Percentiles rank a stretch among this genome's conserved stretches.
Conservation (phyloP, 2,888 invertebrate species). For the Lathronympha strigana region DNA sequence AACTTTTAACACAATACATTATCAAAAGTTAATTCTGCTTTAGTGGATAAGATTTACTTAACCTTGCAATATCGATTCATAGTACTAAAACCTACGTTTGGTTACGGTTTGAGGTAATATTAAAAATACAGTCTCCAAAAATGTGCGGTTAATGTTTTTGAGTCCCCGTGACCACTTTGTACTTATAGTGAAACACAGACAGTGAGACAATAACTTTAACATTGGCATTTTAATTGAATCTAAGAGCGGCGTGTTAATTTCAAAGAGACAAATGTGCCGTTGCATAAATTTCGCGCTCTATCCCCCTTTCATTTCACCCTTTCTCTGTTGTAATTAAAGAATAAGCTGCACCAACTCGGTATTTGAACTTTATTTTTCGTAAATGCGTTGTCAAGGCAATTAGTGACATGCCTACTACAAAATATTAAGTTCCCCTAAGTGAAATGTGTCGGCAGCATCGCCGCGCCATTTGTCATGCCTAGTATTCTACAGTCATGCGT, state of each 20-base stretch:
- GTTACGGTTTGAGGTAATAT: too few species aligned
- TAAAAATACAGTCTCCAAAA: too few species aligned
- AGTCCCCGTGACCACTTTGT: neutral
- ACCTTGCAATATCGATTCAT: too few species aligned
- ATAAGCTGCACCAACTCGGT: slow-evolving; percentile 51
- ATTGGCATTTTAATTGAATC: slow-evolving; percentile 37
- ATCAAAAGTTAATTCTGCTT: too few species aligned
- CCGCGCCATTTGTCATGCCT: slow-evolving; percentile 62
- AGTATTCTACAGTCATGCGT: slow-evolving; percentile 55
- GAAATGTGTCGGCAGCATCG: slow-evolving; percentile 60
- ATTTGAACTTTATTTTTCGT: slow-evolving; percentile 54
- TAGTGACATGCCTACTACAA: slow-evolving; percentile 69
- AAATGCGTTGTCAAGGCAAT: slow-evolving; percentile 64
- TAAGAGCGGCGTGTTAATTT: slow-evolving; percentile 34
- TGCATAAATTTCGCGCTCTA: slow-evolving; percentile 48
- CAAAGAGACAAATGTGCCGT: slow-evolving; percentile 46
- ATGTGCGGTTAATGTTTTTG: too few species aligned
- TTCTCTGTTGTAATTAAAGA: slow-evolving; percentile 57
- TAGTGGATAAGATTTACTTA: too few species aligned
- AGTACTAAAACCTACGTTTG: too few species aligned
- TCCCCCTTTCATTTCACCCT: slow-evolving; percentile 48
- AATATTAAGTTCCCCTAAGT: slow-evolving; percentile 71
- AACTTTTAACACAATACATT: too few species aligned
- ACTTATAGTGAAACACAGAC: slow-evolving; percentile 2
- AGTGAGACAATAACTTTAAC: slow-evolving; percentile 3